Base-by-base conservation (phyloP, 2,888 invertebrate species). In the Amiota communis region DNA sequence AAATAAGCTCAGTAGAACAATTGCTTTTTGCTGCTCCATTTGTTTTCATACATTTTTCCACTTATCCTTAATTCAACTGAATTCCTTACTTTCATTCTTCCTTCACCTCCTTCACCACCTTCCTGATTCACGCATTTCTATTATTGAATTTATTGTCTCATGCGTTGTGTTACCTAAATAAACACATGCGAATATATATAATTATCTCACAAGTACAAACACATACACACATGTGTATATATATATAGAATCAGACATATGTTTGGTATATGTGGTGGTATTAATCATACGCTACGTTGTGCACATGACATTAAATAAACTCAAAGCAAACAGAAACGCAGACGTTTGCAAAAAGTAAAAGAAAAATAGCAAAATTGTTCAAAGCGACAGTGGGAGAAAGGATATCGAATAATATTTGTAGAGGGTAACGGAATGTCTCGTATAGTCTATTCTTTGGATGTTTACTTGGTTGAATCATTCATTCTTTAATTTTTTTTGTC, bases 241-340 rank as follows among this genome's bases (percentile, higher is more conserved):
- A 59, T 6, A 36, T 36, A 65, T 23, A 46, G 20, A 65, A 12
- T 46, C 65, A 15, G 15, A 49, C n/a, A 36, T 4, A 65, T n/a
- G 17, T 12, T 36, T 36, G n/a, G n/a, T n/a, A 23, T 23, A 23
- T 23, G 23, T 48, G 15, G 10, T 11, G 36, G 1, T 10, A 47
- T 48, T 65, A 65, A 65, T 65, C 65, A 65, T 49, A 65, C 49
- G 65, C 65, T n/a, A 64, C 64, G n/a, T 46, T 64, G 63, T 64
- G 17, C 65, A 11, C 15, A 48, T 17, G 65, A 6, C 49, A 65
- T 65, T 20, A 65, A 65, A 49, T 65, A 65, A 65, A 15, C 48
- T 23, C 65, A 65, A 65, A 17, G 65, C 20, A 65, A 65, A 65
- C 48, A 65, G 46, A 64, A 13, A 64, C 12, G 46, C 13, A 63